phyloP scores from a whole-genome alignment of 2,888 invertebrate genomes.

The Sarcophaga variegata region DNA sequence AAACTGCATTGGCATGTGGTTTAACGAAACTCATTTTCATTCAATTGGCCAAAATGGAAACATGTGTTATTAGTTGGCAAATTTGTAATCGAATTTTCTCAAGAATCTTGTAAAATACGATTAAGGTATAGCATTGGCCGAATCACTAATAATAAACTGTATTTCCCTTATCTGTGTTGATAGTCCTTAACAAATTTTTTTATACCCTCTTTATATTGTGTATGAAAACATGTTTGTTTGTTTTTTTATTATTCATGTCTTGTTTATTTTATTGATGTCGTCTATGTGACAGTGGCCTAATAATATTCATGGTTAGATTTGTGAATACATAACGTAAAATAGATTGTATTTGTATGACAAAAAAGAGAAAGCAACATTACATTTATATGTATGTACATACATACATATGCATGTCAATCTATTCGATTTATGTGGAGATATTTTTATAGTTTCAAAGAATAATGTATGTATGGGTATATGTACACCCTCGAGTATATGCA shows the following conservation, averaged over 20 bases:
- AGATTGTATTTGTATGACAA: background rate
- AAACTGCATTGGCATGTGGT: too few relatives aligned
- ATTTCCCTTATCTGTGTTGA: background rate
- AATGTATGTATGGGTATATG: background rate
- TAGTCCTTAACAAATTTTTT: background rate
- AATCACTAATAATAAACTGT: too few relatives aligned
- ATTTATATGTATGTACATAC: background rate
- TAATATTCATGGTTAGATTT: constrained; percentile 48
- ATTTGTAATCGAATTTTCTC: too few relatives aligned
- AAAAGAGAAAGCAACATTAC: background rate
- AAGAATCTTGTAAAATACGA: too few relatives aligned
- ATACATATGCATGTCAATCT: background rate
- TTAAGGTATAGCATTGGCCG: too few relatives aligned
- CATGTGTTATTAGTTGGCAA: too few relatives aligned
- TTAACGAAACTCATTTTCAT: too few relatives aligned
- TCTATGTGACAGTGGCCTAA: constrained; percentile 55
- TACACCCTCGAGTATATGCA: background rate
- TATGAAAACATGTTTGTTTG: background rate
- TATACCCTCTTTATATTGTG: background rate
- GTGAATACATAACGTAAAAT: background rate
- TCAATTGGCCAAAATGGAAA: too few relatives aligned
- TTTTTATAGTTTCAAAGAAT: background rate
- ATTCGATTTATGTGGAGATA: background rate
- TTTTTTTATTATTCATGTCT: constrained; percentile 51
- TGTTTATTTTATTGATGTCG: constrained; percentile 48